Evolutionary conservation across 2,888 invertebrate species (phyloP).

Genomic region (Cosmia trapezina): DNA sequence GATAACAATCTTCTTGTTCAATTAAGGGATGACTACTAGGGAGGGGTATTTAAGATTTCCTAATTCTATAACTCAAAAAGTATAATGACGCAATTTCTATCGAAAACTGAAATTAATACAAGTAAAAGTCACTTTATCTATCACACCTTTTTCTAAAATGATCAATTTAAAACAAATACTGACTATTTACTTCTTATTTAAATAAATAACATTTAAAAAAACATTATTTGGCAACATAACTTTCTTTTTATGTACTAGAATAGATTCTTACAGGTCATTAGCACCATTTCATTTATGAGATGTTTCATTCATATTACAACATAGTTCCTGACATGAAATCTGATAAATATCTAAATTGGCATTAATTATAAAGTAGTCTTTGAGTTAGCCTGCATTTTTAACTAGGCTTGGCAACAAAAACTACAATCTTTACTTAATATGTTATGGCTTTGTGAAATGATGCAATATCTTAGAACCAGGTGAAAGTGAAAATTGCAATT

Average conservation of each 20-base stretch:
- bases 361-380: constrained; percentile 1
- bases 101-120: not conserved
- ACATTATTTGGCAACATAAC: constrained; percentile 12
- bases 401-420: not conserved
- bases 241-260: constrained; percentile 21
- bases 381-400: not conserved
- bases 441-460: constrained; percentile 38
- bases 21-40: too few species aligned
- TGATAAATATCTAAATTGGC: not conserved
- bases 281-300: not conserved
- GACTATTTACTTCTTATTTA: not conserved
- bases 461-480: constrained; percentile 52
- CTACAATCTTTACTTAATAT: not conserved
- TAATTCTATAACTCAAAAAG: not conserved
- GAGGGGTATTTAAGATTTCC: not conserved
- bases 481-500: constrained; percentile 33
- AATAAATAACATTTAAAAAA: not conserved
- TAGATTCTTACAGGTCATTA: constrained; percentile 20
- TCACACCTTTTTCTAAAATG: not conserved
- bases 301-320: constrained; percentile 13
- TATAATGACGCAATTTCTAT: not conserved
- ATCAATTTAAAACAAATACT: not conserved
- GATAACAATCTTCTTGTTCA: not conserved
- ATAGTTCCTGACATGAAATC: constrained; percentile 7
- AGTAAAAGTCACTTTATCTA: not conserved